Evolutionary conservation across 2,888 invertebrate species (phyloP).

Genomic region (Achlya flavicornis): DNA sequence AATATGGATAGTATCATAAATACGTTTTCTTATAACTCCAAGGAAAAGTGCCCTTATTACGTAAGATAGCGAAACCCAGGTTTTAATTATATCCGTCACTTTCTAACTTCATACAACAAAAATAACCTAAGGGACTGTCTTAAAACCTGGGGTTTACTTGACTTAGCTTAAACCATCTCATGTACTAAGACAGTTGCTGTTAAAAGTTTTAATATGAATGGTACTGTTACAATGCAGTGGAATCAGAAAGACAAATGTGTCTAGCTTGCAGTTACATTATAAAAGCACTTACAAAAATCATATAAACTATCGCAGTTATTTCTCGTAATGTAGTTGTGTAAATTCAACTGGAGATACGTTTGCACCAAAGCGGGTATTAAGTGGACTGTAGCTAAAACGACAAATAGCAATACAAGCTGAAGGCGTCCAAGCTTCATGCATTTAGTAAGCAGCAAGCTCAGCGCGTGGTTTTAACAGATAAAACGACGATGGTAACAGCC

Average conservation of each 20-base stretch:
- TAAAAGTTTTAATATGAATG: background rate
- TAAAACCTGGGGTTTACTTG: no score
- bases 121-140: no score
- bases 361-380: slow-evolving; percentile 9
- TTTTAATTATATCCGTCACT: no score
- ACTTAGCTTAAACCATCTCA: no score
- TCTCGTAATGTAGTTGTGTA: slow-evolving; percentile 4
- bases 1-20: no score
- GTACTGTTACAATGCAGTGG: background rate
- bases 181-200: no score
- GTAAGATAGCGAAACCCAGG: no score
- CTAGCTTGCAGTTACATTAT: background rate
- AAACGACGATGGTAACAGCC: slow-evolving; percentile 44
- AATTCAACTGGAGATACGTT: background rate
- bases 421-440: slow-evolving; percentile 27
- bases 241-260: slow-evolving; percentile 4
- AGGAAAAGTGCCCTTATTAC: no score
- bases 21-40: no score
- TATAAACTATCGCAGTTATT: background rate
- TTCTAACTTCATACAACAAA: no score
- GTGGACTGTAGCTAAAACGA: slow-evolving; percentile 5
- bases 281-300: slow-evolving; percentile 7
- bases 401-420: slow-evolving; percentile 8
- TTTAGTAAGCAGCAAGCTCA: slow-evolving; percentile 34
- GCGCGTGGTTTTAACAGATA: slow-evolving; percentile 47